Evolutionary conservation across 2,888 invertebrate genomes (phyloP).

Genomic region (Drosophila pseudotalamancana): DNA sequence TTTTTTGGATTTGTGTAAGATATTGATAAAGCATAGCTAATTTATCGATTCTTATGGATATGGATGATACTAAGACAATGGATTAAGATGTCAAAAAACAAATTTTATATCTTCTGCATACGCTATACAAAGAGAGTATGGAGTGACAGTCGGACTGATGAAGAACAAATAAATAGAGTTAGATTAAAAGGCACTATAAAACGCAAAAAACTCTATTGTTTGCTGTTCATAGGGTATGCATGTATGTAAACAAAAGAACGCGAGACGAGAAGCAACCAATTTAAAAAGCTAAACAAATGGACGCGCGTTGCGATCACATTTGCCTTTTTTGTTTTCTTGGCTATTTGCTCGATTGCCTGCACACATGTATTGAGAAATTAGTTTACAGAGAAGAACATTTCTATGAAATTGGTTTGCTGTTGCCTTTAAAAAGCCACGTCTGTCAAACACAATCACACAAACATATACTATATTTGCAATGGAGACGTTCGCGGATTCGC

Average conservation of each 20-base stretch:
- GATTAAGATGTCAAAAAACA: too few relatives aligned
- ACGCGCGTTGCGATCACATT: conserved; percentile 43
- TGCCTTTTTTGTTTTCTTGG: conserved; percentile 43
- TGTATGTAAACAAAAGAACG: conserved; percentile 35
- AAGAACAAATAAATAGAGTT: too few relatives aligned
- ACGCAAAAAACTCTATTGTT: conserved; percentile 22
- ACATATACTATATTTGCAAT: background rate
- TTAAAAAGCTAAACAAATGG: conserved; percentile 60
- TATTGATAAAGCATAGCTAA: too few relatives aligned
- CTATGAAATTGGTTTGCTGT: conserved; percentile 67
- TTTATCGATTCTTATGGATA: too few relatives aligned
- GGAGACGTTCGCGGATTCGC: background rate
- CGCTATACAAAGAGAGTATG: too few relatives aligned
- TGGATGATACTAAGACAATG: too few relatives aligned
- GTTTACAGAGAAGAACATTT: conserved; percentile 60
- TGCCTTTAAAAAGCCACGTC: conserved; percentile 17
- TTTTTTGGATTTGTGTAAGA: too few relatives aligned
- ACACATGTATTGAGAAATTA: conserved; percentile 48
- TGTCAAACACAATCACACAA: background rate
- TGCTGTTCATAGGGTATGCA: background rate
- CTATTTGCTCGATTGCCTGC: conserved; percentile 34
- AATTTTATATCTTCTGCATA: too few relatives aligned
- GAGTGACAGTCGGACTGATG: too few relatives aligned
- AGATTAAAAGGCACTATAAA: too few relatives aligned
- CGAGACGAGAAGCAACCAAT: conserved; percentile 51